These are phyloP conservation scores for Lobophora halterata DNA, from an alignment of 2,888 invertebrate species.

Conservation along the genomic window DNA sequence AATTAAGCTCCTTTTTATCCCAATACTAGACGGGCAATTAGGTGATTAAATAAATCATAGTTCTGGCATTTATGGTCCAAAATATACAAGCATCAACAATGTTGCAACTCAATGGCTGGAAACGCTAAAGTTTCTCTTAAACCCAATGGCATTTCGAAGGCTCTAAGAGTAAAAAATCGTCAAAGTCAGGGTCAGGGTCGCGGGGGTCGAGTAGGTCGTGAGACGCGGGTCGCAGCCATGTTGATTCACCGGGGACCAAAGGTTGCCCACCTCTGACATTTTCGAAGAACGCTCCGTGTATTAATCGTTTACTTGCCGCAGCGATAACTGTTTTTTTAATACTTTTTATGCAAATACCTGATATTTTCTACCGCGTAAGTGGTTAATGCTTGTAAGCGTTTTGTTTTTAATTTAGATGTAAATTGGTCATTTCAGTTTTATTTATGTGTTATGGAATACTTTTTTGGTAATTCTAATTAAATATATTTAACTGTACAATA, in stretches of 20 bases:
- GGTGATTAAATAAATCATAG: too few relatives aligned
- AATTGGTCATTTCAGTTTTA: constrained; percentile 5
- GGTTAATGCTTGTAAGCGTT: constrained; percentile 7
- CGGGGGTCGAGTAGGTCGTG: constrained; percentile 55
- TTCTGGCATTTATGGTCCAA: too few relatives aligned
- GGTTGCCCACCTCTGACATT: constrained; percentile 69
- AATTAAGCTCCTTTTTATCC: too few relatives aligned
- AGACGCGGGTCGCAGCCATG: constrained; percentile 47
- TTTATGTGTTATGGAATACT: too few relatives aligned
- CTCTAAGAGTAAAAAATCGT: constrained; percentile 30
- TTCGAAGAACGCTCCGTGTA: constrained; percentile 30
- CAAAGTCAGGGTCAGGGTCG: constrained; percentile 35
- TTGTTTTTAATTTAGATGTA: constrained; percentile 18
- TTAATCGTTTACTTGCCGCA: constrained; percentile 29
- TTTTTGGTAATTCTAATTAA: too few relatives aligned
- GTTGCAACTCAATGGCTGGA: too few relatives aligned
- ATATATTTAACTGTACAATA: too few relatives aligned
- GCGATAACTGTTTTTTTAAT: constrained; percentile 35
- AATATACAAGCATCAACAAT: too few relatives aligned
- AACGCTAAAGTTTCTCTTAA: too few relatives aligned
- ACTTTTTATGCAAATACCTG: constrained; percentile 27
- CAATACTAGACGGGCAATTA: too few relatives aligned
- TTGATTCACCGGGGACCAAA: constrained; percentile 58
- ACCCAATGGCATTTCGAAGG: constrained; percentile 5
- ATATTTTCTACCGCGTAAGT: constrained; percentile 2